Percentiles rank a stretch among this genome's conserved stretches.
These are phyloP conservation scores for Enteromius mattozi DNA, from an alignment of 2,797 vertebrate genomes.

Conservation along the genomic window DNA sequence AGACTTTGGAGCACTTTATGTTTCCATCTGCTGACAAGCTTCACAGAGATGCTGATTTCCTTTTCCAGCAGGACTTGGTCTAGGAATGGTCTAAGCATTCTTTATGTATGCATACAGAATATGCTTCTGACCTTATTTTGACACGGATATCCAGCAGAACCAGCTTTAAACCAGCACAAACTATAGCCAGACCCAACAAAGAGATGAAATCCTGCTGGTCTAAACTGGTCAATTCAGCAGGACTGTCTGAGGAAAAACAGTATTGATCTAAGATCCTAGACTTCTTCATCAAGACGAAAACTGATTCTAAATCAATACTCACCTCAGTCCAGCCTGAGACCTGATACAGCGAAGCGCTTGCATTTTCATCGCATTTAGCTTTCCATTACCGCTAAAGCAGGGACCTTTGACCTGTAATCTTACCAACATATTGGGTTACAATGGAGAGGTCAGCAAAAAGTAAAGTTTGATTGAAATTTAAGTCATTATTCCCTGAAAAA, in stretches of 20 bases:
- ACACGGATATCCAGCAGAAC: neutral
- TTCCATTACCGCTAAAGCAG: neutral
- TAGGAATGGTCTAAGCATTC: neutral
- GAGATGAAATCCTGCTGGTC: neutral
- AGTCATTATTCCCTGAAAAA: neutral
- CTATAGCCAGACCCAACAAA: neutral
- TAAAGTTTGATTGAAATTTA: neutral
- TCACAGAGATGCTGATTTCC: too few species aligned
- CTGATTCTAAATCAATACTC: constrained; percentile 35
- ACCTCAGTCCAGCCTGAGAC: neutral
- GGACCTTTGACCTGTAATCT: constrained; percentile 16
- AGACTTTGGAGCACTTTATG: too few species aligned
- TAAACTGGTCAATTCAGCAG: constrained; percentile 7
- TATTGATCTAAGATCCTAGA: constrained; percentile 19
- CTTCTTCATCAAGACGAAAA: constrained; percentile 12
- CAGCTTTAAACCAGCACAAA: neutral
- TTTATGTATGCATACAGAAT: neutral
- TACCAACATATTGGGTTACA: neutral
- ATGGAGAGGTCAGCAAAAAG: neutral
- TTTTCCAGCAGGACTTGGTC: too few species aligned
- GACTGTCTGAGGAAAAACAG: neutral
- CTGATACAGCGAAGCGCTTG: neutral
- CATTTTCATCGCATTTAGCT: neutral
- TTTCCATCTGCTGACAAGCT: too few species aligned
- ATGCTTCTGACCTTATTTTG: neutral